Evolutionary conservation across 2,113 vertebrate genomes (phyloP).

Genomic region (Psephotus haematonotus): DNA sequence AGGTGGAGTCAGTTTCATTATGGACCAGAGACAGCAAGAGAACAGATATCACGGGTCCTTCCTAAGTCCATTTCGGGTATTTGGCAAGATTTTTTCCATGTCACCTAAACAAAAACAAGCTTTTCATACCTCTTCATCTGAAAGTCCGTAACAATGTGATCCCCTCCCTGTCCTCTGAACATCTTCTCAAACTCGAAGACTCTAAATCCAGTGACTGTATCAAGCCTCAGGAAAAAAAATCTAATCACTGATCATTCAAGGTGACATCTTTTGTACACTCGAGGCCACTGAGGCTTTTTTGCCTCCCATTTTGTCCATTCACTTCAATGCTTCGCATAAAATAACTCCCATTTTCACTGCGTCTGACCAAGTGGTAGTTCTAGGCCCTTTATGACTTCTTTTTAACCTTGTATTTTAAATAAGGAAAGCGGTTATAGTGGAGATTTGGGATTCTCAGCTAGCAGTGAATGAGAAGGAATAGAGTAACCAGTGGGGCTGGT

Average conservation of each 20-base stretch:
- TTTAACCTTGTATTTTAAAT: not conserved
- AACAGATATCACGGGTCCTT: not conserved
- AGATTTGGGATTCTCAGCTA: not conserved
- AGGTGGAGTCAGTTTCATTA: not conserved
- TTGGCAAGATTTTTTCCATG: not conserved
- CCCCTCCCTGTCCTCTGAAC: not conserved
- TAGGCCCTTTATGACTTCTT: not conserved
- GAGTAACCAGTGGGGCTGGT: not conserved
- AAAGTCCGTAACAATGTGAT: not conserved
- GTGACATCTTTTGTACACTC: not conserved
- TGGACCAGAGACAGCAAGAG: not conserved
- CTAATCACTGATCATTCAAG: not conserved
- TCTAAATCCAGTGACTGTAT: not conserved
- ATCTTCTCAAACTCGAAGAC: not conserved
- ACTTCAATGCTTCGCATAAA: not conserved
- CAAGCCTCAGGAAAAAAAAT: not conserved
- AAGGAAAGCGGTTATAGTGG: not conserved
- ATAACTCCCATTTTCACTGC: not conserved
- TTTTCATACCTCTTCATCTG: not conserved
- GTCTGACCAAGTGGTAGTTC: not conserved
- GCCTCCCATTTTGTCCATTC: not conserved
- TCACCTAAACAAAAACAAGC: not conserved
- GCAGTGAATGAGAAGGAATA: not conserved
- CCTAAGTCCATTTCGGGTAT: not conserved
- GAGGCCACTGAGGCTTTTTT: slow-evolving; percentile 19